A percentile compares a stretch with the other conserved stretches of the same genome.
Evolutionary conservation across 23 tunicate species (phyloP).

Genomic region (Trididemnum nubilum): DNA sequence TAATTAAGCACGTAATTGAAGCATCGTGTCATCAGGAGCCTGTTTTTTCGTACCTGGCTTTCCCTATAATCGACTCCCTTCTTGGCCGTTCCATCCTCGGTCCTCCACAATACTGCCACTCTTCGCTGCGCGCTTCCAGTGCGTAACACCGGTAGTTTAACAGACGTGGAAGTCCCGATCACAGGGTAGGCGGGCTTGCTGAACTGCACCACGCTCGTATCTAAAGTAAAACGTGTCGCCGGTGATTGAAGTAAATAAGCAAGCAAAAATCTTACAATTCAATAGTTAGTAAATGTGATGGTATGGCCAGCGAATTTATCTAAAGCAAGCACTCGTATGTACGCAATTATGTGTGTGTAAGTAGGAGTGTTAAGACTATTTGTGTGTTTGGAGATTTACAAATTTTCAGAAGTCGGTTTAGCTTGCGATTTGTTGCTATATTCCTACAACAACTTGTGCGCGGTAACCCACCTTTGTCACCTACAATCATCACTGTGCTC

Average conservation of each 20-base stretch:
- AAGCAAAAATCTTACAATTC: not conserved
- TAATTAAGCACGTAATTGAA: too few species aligned
- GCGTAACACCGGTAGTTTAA: constrained; percentile 80
- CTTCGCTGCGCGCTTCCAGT: constrained; percentile 80
- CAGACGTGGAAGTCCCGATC: constrained; percentile 84
- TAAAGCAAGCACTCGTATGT: not conserved
- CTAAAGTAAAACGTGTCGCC: constrained; percentile 32
- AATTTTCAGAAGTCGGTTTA: too few species aligned
- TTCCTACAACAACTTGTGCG: not conserved
- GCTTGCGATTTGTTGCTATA: too few species aligned
- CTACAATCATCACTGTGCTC: constrained; percentile 59
- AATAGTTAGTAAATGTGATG: too few species aligned
- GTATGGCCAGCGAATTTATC: not conserved
- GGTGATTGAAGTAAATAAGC: too few species aligned
- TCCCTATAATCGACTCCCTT: constrained; percentile 72
- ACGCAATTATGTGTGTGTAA: not conserved
- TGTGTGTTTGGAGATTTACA: too few species aligned
- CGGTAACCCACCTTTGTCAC: constrained; percentile 69
- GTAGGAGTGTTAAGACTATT: too few species aligned
- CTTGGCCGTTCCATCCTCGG: constrained; percentile 82
- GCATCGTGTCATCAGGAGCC: too few species aligned
- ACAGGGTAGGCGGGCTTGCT: constrained; percentile 91
- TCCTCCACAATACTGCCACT: constrained; percentile 60
- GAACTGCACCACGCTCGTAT: constrained; percentile 94
- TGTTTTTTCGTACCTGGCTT: constrained; percentile 71